These are phyloP conservation scores for Scaptomyza tumidula DNA, from an alignment of 2,888 invertebrate genomes.

Conservation along the genomic window DNA sequence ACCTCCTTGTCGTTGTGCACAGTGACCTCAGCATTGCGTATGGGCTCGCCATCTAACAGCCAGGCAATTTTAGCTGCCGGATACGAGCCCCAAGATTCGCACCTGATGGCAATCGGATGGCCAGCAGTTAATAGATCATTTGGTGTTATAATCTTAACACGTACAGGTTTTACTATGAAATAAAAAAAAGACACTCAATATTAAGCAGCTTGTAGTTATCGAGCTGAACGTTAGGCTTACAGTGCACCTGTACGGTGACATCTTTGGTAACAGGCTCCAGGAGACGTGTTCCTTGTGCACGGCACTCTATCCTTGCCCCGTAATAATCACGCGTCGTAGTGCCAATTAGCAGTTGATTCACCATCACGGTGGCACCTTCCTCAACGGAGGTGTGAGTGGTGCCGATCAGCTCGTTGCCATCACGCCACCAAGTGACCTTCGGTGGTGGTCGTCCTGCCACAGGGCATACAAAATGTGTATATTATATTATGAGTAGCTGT, in stretches of 20 bases:
- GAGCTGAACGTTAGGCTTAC: slow-evolving; percentile 84
- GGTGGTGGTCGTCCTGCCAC: slow-evolving; percentile 91
- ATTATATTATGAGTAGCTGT: slow-evolving; percentile 4
- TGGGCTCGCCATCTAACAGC: slow-evolving; percentile 90
- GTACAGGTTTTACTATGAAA: slow-evolving; percentile 90
- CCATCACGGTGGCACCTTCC: slow-evolving; percentile 87
- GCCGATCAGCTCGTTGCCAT: slow-evolving; percentile 89
- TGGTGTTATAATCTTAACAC: slow-evolving; percentile 89
- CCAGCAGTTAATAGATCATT: slow-evolving; percentile 90
- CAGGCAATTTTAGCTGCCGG: slow-evolving; percentile 93
- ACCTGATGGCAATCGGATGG: slow-evolving; percentile 89
- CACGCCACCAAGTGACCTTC: slow-evolving; percentile 93
- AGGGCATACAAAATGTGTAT: background rate
- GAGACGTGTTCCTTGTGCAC: slow-evolving; percentile 90
- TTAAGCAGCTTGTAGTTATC: background rate
- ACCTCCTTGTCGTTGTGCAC: slow-evolving; percentile 85
- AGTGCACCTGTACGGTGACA: slow-evolving; percentile 90
- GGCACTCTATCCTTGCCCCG: slow-evolving; percentile 91
- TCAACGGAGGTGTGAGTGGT: slow-evolving; percentile 88
- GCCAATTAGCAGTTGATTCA: slow-evolving; percentile 91
- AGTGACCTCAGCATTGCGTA: slow-evolving; percentile 87
- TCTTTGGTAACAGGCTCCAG: slow-evolving; percentile 89
- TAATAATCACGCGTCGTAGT: slow-evolving; percentile 89
- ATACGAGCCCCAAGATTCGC: slow-evolving; percentile 92
- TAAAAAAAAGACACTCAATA: background rate